phyloP scores from a whole-genome alignment of 2,888 invertebrate genomes.

The Lypha dubia region DNA sequence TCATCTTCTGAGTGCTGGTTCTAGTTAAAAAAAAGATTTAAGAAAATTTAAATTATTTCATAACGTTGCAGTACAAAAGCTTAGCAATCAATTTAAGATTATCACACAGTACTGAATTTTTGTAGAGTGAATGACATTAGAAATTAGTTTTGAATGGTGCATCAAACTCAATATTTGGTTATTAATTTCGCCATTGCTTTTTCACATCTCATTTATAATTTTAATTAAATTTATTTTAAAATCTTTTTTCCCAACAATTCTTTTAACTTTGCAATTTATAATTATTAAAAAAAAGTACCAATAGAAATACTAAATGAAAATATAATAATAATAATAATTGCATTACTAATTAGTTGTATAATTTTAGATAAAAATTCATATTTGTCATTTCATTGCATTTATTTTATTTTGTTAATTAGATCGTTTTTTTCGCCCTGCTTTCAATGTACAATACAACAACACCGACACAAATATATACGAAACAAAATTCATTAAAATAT shows the following conservation, averaged over 20 bases:
- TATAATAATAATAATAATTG: constrained; percentile 66
- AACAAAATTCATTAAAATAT: constrained; percentile 64
- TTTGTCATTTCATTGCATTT: constrained; percentile 54
- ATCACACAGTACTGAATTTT: too few relatives aligned
- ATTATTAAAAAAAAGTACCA: constrained; percentile 42
- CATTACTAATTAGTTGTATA: constrained; percentile 64
- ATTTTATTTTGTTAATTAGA: constrained; percentile 20
- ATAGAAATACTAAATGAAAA: constrained; percentile 56
- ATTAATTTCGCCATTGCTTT: too few relatives aligned
- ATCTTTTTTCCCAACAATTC: neutral
- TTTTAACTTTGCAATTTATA: neutral
- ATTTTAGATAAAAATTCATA: constrained; percentile 66
- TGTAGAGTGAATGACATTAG: too few relatives aligned
- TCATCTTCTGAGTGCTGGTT: too few relatives aligned
- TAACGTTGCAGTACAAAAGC: too few relatives aligned
- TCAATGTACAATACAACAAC: constrained; percentile 14
- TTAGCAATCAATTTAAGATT: too few relatives aligned
- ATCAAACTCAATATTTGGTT: too few relatives aligned
- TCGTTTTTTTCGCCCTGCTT: neutral
- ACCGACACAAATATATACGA: constrained; percentile 14
- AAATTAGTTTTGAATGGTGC: too few relatives aligned
- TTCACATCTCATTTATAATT: constrained; percentile 33
- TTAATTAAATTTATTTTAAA: constrained; percentile 38
- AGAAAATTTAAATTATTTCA: too few relatives aligned
- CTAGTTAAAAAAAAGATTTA: too few relatives aligned